Conservation (phyloP, 2,797 vertebrate species). For the Catostomus latipinnis region DNA sequence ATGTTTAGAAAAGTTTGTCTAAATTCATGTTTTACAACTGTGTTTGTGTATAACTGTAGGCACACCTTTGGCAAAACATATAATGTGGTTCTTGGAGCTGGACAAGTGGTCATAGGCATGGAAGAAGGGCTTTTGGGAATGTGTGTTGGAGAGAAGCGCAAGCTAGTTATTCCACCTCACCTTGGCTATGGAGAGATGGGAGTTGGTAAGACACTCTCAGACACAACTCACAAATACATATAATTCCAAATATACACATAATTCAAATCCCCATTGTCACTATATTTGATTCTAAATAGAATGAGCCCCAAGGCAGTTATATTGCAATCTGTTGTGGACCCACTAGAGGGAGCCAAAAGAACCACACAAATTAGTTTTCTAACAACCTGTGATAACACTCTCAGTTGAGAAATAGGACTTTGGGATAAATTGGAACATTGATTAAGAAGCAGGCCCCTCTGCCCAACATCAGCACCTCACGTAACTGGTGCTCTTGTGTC, state of each 20-base stretch:
- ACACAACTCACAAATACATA: neutral
- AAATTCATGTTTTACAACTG: neutral
- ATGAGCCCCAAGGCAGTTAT: neutral
- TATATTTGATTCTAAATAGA: no score
- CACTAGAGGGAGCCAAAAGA: slow-evolving; percentile 33
- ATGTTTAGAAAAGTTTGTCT: neutral
- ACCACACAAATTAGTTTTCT: neutral
- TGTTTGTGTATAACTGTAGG: slow-evolving; percentile 70
- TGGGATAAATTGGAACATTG: no score
- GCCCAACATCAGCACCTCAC: no score
- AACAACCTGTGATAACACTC: neutral
- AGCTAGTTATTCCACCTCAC: slow-evolving; percentile 89
- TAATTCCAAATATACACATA: no score
- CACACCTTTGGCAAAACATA: slow-evolving; percentile 93
- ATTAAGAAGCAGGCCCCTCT: no score
- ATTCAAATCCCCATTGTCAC: no score
- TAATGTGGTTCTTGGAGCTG: slow-evolving; percentile 91
- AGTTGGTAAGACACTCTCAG: slow-evolving; percentile 83
- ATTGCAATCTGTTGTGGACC: slow-evolving; percentile 16
- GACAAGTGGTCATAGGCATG: slow-evolving; percentile 94
- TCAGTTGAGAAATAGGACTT: neutral
- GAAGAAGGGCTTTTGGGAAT: slow-evolving; percentile 93
- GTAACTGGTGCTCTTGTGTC: no score
- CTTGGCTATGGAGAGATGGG: slow-evolving; percentile 94
- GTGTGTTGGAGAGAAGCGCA: slow-evolving; percentile 93